phyloP scores from a whole-genome alignment of 2,888 invertebrate species.

The Julus scandinavius region DNA sequence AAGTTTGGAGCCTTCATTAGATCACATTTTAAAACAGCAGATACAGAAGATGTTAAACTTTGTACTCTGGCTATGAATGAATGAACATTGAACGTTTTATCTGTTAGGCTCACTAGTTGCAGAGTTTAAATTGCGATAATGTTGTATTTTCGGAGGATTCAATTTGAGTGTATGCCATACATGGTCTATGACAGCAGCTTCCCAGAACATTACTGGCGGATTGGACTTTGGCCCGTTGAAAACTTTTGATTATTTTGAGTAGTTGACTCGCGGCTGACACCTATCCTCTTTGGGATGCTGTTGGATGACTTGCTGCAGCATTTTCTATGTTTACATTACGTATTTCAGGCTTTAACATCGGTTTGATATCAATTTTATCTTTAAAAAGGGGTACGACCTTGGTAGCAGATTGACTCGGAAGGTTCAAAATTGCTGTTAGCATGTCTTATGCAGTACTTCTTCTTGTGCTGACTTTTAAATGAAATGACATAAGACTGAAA shows the following conservation, averaged over 20 bases:
- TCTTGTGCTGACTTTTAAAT: not conserved
- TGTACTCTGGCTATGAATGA: not conserved
- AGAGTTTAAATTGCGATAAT: not conserved
- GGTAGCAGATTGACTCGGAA: not conserved
- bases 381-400: not conserved
- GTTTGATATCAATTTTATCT: not conserved
- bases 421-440: not conserved
- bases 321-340: not conserved
- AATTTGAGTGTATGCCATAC: not conserved
- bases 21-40: too few relatives aligned
- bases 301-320: not conserved
- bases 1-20: too few relatives aligned
- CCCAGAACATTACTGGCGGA: not conserved
- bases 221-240: not conserved
- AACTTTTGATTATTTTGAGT: not conserved
- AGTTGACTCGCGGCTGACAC: not conserved
- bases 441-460: not conserved
- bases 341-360: not conserved
- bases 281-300: not conserved
- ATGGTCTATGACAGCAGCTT: not conserved
- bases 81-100: conserved; percentile 48
- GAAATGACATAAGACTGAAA: not conserved
- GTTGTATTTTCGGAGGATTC: not conserved
- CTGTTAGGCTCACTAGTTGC: not conserved
- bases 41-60: not conserved